Percentiles rank a stretch among this genome's conserved stretches.
Conservation (phyloP, 2,797 vertebrate species). For the Lepilemur ruficaudatus region DNA sequence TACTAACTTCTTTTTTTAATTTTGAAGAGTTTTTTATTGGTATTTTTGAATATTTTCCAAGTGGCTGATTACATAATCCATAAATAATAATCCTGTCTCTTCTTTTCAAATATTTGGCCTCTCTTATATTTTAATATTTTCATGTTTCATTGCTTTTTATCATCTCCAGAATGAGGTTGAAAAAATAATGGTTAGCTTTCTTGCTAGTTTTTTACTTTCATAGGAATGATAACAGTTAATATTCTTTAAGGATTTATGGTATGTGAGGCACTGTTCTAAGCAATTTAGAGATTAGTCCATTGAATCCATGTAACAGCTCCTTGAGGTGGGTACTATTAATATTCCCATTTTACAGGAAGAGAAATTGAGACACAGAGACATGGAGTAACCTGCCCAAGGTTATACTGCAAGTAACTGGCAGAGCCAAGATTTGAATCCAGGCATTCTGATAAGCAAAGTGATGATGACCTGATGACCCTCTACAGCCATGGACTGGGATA, state of each 20-base stretch:
- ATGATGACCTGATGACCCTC: background rate
- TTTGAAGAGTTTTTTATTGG: background rate
- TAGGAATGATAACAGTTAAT: background rate
- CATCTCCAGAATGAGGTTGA: slow-evolving; percentile 25
- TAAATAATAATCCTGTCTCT: background rate
- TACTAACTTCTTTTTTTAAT: background rate
- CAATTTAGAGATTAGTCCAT: background rate
- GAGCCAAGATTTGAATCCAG: background rate
- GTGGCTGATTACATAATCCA: background rate
- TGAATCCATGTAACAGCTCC: background rate
- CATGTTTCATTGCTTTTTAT: slow-evolving; percentile 9
- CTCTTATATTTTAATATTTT: slow-evolving; percentile 5
- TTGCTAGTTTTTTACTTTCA: background rate
- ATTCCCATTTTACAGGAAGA: background rate
- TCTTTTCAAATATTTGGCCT: background rate
- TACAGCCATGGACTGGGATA: background rate
- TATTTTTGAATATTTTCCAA: background rate
- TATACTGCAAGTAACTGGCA: background rate
- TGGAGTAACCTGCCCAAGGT: background rate
- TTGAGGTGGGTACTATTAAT: background rate
- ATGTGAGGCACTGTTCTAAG: background rate
- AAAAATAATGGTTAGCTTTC: background rate
- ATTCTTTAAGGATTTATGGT: background rate
- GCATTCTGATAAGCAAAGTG: background rate
- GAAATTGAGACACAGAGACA: background rate